A percentile compares a stretch with the other conserved stretches of the same genome.
These are phyloP conservation scores for Momotus momota DNA, from an alignment of 2,797 vertebrate genomes.

Conservation along the genomic window DNA sequence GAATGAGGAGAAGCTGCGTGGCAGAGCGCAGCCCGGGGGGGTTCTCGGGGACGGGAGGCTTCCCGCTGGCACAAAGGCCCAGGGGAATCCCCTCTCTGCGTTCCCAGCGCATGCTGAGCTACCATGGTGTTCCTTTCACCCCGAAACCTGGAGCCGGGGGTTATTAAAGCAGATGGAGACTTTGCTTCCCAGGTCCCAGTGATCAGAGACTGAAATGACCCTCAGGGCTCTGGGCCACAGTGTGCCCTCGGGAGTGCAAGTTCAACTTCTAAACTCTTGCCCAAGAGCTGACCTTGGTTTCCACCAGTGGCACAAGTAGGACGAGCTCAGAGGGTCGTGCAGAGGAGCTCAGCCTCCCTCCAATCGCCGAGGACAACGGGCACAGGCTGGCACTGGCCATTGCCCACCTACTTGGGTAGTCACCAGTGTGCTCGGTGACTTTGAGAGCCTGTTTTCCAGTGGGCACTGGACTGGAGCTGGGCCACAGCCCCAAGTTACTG, in stretches of 20 bases:
- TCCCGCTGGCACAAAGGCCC: background rate
- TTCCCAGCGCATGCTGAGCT: accelerated
- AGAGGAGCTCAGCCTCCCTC: background rate
- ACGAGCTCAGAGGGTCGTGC: background rate
- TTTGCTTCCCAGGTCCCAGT: background rate
- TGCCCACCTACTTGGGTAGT: background rate
- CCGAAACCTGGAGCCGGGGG: background rate
- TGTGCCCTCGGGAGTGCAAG: background rate
- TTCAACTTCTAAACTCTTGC: background rate
- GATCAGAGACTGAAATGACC: background rate
- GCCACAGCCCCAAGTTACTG: background rate
- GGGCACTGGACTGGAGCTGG: background rate
- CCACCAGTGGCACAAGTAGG: background rate
- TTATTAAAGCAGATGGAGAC: background rate
- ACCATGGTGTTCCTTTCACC: background rate
- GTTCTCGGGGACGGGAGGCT: background rate
- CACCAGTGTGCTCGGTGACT: background rate
- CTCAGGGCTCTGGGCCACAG: background rate
- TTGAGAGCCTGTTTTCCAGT: background rate
- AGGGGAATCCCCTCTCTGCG: background rate
- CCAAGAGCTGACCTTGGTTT: background rate
- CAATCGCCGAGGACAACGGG: background rate
- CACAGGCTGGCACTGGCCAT: background rate
- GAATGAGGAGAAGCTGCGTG: background rate
- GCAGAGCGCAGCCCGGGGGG: background rate